Conservation (phyloP, 2,113 vertebrate genomes). For the Atherinomorus stipes region DNA sequence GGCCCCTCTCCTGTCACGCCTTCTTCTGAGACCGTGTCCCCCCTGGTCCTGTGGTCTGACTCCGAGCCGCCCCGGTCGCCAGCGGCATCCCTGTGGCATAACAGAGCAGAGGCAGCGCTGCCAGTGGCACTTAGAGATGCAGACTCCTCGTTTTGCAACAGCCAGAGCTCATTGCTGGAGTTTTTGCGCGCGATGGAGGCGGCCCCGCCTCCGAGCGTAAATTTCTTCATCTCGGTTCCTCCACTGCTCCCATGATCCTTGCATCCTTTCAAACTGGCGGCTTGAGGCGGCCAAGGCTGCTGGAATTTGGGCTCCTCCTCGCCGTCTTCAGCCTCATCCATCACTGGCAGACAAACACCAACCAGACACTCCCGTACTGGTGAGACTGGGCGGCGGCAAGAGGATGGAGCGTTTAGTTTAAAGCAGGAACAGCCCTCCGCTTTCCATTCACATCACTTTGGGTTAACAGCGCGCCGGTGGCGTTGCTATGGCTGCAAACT, state of each 20-base stretch:
- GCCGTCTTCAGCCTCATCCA: conserved; percentile 78
- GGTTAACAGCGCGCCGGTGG: conserved; percentile 45
- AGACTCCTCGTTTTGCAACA: conserved; percentile 63
- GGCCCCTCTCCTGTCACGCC: conserved; percentile 53
- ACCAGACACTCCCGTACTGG: conserved; percentile 29
- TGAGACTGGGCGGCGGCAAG: conserved; percentile 52
- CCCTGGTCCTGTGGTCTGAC: conserved; percentile 39
- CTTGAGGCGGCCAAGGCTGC: conserved; percentile 26
- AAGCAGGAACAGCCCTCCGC: conserved; percentile 36
- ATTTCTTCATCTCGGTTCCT: conserved; percentile 73
- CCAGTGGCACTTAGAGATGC: conserved; percentile 57
- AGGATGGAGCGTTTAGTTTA: conserved; percentile 49
- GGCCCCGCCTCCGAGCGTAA: conserved; percentile 81
- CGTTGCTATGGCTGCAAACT: conserved; percentile 74
- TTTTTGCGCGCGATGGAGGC: conserved; percentile 72
- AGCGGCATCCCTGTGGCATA: conserved; percentile 71
- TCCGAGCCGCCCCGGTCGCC: conserved; percentile 39
- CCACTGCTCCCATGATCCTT: conserved; percentile 62
- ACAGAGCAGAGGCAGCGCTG: conserved; percentile 59
- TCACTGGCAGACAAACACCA: conserved; percentile 29
- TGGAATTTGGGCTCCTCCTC: conserved; percentile 77
- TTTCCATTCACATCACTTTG: conserved; percentile 52
- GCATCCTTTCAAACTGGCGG: conserved; percentile 28
- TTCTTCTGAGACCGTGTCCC: conserved; percentile 45
- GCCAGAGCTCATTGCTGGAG: conserved; percentile 77